Evolutionary conservation across 2,113 vertebrate genomes (phyloP).

Genomic region (Empidonax alnorum): DNA sequence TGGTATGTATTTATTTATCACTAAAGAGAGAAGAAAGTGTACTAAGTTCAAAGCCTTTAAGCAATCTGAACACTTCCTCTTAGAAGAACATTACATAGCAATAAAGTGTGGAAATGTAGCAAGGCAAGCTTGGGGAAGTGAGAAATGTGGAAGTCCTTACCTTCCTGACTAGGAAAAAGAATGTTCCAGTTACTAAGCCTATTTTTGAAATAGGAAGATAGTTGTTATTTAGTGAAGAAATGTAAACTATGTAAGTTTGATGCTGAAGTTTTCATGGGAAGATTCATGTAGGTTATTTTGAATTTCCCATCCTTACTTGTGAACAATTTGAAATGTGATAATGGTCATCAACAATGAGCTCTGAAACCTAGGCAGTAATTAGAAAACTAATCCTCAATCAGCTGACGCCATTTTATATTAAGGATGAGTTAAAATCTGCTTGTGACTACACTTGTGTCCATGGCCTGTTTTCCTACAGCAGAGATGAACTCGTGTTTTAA

Average conservation of each 20-base stretch:
- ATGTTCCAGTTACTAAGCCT: neutral
- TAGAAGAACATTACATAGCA: neutral
- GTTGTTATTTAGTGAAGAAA: neutral
- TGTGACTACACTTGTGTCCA: neutral
- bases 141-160: neutral
- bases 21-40: neutral
- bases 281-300: neutral
- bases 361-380: neutral
- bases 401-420: neutral
- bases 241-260: neutral
- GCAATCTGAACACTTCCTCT: conserved; percentile 2
- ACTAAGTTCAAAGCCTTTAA: conserved; percentile 31
- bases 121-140: neutral
- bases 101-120: neutral
- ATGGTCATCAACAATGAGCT: neutral
- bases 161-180: neutral
- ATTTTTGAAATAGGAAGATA: neutral
- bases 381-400: neutral
- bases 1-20: conserved; percentile 39
- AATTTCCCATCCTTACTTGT: neutral
- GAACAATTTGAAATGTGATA: neutral
- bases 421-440: neutral
- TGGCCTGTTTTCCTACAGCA: neutral
- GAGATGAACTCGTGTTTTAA: neutral
- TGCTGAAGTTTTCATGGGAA: neutral